These are phyloP conservation scores for Apis florea DNA, from an alignment of 1,140 invertebrate species.

Conservation along the genomic window DNA sequence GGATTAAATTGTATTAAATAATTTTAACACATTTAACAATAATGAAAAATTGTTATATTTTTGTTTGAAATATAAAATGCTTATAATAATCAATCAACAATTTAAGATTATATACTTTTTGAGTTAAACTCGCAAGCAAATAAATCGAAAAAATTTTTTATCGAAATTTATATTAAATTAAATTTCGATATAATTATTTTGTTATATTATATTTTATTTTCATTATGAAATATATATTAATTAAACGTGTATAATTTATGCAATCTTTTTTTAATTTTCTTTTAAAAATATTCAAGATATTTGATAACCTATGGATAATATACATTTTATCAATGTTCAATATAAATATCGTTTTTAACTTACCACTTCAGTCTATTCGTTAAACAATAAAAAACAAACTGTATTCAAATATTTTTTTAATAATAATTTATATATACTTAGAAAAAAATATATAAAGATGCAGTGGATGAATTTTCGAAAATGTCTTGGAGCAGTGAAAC, in stretches of 20 bases:
- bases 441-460: slow-evolving; percentile 19
- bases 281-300: background rate
- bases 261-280: background rate
- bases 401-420: background rate
- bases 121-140: background rate
- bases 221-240: background rate
- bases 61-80: background rate
- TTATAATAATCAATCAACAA: background rate
- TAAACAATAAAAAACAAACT: background rate
- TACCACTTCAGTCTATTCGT: background rate
- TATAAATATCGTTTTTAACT: background rate
- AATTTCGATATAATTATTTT: background rate
- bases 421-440: background rate
- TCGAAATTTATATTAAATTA: background rate
- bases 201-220: background rate
- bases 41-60: background rate
- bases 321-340: background rate
- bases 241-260: background rate
- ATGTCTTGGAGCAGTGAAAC: slow-evolving; percentile 1
- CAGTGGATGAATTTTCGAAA: slow-evolving; percentile 15
- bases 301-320: slow-evolving; percentile 12
- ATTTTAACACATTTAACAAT: background rate
- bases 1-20: background rate
- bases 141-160: background rate
- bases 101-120: background rate